Evolutionary conservation across 2,888 invertebrate genomes (phyloP), one percentile per base, ranked within the genome.

Genomic region (Prosopocoilus inquinatus): DNA sequence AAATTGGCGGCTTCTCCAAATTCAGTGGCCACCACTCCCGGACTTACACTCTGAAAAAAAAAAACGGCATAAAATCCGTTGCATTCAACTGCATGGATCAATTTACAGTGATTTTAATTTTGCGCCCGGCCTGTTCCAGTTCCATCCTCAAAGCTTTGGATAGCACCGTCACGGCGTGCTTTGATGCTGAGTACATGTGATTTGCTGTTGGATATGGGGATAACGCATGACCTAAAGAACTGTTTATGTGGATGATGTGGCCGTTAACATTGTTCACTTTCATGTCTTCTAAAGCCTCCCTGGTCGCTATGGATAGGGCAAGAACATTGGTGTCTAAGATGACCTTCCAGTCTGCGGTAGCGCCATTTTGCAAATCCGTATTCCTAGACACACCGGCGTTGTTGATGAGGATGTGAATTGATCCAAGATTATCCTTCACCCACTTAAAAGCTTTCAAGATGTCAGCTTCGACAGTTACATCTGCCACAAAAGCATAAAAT

Each of bases 241-340:
- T 86, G 71, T 82, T 84, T 49, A 87, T 77, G 50, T 84, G 78
- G 48, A 87, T 76, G 58, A 87, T 81, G 61, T 86, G 85, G 0
- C 84, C 85, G 43, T 79, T 78, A 1, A 76, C 72, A 1, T 76
- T 72, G 34, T 76, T 73, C 33, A 76, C 76, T 28, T 75, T 76
- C 82, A 86, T 84, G 0, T 79, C 74, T 52, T 79, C 78, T 0
- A 82, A 65, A 0, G 82, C 79, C 68, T 86, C 84, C 38, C 82
- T 77, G 2, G 82, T 74, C 59, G 83, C 82, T 11, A 84, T 75
- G 28, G 81, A 79, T 1, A 82, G 72, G 1, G 80, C 84, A 20
- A 85, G 67, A 0, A 86, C 80, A 70, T 87, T 87, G 8, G 81
- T 74, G n/a, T 81, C 77, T 55, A 81, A 47, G 62, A 80, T 71